These are phyloP conservation scores for Branchipolynoe longqiensis DNA, from an alignment of 2,888 invertebrate genomes.

Conservation along the genomic window DNA sequence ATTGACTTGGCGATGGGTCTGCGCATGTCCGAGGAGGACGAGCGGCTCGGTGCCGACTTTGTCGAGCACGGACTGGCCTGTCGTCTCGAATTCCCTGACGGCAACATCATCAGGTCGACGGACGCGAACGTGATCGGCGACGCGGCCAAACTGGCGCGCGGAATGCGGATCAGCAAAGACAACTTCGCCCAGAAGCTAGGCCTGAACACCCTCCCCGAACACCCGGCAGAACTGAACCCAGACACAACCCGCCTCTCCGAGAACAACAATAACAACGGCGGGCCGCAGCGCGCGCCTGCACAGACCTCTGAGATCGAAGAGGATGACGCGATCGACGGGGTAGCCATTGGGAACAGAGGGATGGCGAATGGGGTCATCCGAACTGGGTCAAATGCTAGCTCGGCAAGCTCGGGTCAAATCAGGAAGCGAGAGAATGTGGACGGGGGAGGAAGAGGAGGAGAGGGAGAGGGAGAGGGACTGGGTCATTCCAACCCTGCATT, in stretches of 20 bases:
- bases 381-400: background rate
- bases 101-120: background rate
- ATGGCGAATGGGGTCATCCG: background rate
- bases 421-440: slow-evolving; percentile 38
- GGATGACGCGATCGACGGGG: background rate
- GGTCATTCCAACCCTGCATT: slow-evolving; percentile 22
- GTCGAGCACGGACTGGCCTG: slow-evolving; percentile 42
- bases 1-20: slow-evolving; percentile 36
- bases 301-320: background rate
- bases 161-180: slow-evolving; percentile 1
- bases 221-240: background rate
- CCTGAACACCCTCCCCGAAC: slow-evolving; percentile 3
- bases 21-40: slow-evolving; percentile 33
- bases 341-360: slow-evolving; percentile 7
- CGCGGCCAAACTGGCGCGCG: background rate
- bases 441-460: no score
- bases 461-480: no score
- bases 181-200: background rate
- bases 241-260: no score
- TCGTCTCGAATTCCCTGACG: slow-evolving; percentile 33
- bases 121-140: slow-evolving; percentile 1
- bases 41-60: slow-evolving; percentile 37
- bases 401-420: background rate
- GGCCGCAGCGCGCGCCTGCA: background rate
- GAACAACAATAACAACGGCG: background rate